Evolutionary conservation across 2,113 vertebrate genomes (phyloP).

Genomic region (Struthio camelus): DNA sequence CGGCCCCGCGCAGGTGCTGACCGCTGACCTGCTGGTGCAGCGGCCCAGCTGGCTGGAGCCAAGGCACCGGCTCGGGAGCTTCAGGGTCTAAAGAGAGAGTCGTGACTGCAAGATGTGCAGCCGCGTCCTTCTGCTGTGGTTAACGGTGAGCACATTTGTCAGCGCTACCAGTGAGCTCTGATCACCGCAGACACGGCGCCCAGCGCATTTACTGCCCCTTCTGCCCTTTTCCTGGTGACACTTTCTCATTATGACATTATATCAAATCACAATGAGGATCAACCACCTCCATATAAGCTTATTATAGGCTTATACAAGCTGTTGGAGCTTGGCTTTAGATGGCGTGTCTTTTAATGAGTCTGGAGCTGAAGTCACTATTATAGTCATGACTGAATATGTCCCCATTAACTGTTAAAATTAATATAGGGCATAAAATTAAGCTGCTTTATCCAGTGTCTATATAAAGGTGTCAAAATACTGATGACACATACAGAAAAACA

Average conservation of each 20-base stretch:
- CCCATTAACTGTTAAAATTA: not conserved
- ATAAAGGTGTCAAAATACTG: conserved; percentile 5
- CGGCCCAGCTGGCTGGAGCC: not conserved
- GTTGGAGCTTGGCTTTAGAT: conserved; percentile 44
- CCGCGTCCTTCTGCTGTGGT: not conserved
- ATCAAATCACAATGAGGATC: conserved; percentile 51
- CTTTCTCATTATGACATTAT: conserved; percentile 67
- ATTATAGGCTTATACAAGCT: conserved; percentile 61
- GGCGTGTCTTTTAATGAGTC: conserved; percentile 44
- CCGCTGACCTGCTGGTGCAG: not conserved
- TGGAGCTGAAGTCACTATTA: conserved; percentile 6
- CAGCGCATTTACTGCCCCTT: not conserved
- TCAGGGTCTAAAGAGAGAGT: not conserved
- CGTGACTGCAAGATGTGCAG: not conserved
- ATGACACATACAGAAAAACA: not conserved
- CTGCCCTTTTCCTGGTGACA: conserved; percentile 53
- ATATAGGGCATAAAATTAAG: not conserved
- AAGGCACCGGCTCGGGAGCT: not conserved
- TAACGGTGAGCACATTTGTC: not conserved
- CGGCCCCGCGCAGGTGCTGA: too few relatives aligned
- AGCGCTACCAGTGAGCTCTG: not conserved
- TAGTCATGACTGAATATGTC: not conserved
- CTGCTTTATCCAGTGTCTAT: not conserved
- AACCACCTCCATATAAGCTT: conserved; percentile 48
- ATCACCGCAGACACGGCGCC: not conserved